Evolutionary conservation across 2,113 vertebrate genomes (phyloP).

Genomic region (Scalopus aquaticus): DNA sequence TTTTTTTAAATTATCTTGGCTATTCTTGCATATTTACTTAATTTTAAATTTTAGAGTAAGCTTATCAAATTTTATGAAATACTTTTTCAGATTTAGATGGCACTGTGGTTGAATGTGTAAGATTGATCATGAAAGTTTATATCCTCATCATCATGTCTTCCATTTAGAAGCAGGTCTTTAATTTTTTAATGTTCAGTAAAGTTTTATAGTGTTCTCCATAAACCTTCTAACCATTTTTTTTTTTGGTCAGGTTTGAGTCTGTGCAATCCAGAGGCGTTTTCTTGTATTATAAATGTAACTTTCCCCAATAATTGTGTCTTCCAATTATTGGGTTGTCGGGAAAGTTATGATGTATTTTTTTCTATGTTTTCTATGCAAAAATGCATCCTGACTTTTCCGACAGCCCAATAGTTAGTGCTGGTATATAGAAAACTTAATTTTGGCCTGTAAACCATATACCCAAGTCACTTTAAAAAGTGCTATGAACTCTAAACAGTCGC

Average conservation of each 20-base stretch:
- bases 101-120: conserved; percentile 31
- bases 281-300: background rate
- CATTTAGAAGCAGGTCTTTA: background rate
- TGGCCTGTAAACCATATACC: background rate
- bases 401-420: background rate
- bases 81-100: background rate
- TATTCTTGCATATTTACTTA: conserved; percentile 14
- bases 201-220: conserved; percentile 35
- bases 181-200: background rate
- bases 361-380: too few species aligned
- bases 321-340: background rate
- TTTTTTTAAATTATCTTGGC: conserved; percentile 39
- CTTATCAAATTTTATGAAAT: conserved; percentile 22
- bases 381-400: too few species aligned
- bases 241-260: background rate
- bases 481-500: background rate
- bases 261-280: background rate
- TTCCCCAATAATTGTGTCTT: conserved; percentile 9
- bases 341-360: too few species aligned
- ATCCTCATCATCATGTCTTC: background rate
- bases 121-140: conserved; percentile 30
- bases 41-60: conserved; percentile 29
- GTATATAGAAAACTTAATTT: background rate
- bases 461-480: background rate
- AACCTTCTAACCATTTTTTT: background rate